phyloP scores from a whole-genome alignment of 2,888 invertebrate species.

The Coecobrya sp. region DNA sequence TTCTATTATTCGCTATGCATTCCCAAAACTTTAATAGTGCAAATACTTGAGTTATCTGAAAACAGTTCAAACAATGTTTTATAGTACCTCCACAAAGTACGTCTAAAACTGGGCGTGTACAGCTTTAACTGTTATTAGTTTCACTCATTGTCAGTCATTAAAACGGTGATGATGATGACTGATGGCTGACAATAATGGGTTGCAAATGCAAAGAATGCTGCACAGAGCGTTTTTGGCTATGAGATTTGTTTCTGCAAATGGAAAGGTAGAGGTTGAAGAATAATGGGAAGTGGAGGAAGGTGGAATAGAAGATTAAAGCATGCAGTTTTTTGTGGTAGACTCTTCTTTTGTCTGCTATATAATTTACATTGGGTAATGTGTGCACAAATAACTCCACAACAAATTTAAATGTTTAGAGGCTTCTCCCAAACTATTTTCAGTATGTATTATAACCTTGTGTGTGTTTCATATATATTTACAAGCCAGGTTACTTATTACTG shows the following conservation, averaged over 20 bases:
- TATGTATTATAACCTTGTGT: not conserved
- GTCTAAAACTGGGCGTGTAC: not conserved
- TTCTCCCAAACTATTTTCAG: not conserved
- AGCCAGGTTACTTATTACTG: no score
- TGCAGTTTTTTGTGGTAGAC: not conserved
- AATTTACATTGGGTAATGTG: not conserved
- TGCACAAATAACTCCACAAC: not conserved
- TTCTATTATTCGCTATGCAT: no score
- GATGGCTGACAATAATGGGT: not conserved
- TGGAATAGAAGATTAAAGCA: not conserved
- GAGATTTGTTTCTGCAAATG: not conserved
- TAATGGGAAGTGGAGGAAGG: slow-evolving; percentile 33
- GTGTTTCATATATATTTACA: no score
- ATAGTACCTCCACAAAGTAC: not conserved
- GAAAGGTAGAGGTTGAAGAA: not conserved
- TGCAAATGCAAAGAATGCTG: not conserved
- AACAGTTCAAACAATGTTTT: no score
- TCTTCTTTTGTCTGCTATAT: not conserved
- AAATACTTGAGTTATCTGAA: not conserved
- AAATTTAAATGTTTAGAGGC: not conserved
- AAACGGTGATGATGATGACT: no score
- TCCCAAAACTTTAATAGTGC: no score
- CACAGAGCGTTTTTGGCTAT: not conserved
- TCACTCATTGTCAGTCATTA: no score
- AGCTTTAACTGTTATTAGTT: not conserved